Evolutionary conservation across 1,140 invertebrate genomes (phyloP), one percentile per base, ranked within the genome.

Genomic region (Papilio machaon): DNA sequence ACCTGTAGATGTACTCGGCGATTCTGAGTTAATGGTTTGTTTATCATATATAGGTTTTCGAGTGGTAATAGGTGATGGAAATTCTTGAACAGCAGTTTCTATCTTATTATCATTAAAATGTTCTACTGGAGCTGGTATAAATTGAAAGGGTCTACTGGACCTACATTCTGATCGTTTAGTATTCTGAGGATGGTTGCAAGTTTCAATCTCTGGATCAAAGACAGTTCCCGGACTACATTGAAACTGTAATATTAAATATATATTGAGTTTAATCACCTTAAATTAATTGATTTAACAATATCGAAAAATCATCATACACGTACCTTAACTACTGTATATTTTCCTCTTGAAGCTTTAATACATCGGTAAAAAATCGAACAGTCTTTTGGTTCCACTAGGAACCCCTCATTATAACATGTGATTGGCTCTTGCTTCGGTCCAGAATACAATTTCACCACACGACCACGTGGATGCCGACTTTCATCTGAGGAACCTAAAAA

Each of bases 181-280:
- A n/a, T 95, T 96, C 80, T 95, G 94, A 7, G 97, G 96, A 91
- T 97, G 95, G 82, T 97, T 97, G 87, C 97, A 97, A 79, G 96
- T 94, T 82, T 95, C 95, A n/a, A 94, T 95, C 1, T 95, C 92
- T 17, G 96, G 95, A 86, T 97, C 97, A 82, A 96, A 97, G 10
- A 97, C 96, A 3, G 97, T 97, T 46, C 96, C 97, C 67, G 95
- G 94, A 2, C 95, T 96, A 88, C 97, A 97, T 91, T 96, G 95
- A 88, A 97, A 97, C 92, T 95, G 95, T 30, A 81, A 96, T 96
- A 81, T 73, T 67, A 79, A 47, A 74, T 47, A 74, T 15, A 73
- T 73, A 46, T 43, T 73, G 2, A 43, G 17, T 17, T 73, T 35
- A 30, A 3, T 73, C 43, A 9, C 4, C 38, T n/a, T 73, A 6